Evolutionary conservation across 1,140 invertebrate species (phyloP), one percentile per base, ranked within the genome.

Genomic region (Onthophagus taurus): DNA sequence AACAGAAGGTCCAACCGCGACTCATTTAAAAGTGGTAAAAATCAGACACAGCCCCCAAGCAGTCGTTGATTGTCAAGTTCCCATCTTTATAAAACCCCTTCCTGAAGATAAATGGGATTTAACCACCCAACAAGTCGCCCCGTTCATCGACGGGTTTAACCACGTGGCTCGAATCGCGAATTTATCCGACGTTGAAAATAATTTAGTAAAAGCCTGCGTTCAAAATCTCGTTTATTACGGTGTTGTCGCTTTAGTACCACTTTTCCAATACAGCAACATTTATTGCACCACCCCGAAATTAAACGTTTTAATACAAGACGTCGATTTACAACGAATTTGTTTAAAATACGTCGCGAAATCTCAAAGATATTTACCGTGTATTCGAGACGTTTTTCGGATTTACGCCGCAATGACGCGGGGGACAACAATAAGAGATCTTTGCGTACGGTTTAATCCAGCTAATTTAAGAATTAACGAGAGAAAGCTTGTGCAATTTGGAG

Each of bases 221-320:
- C 89, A 94, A 63, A 97, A 97, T 72, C 72, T 96, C 41, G 74
- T 92, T 56, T 95, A 80, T 64, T 79, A 78, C 47, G 73, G 71
- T 17, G 74, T 77, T 13, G 79, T 90, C 2, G 81, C 81, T 12
- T 63, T 97, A 17, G 81, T 94, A 38, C 88, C 91, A 6, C 82
- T 97, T 52, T 84, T 97, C 54, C 90, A 90, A 63, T 97, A 96
- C 65, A 84, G 86, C 48, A 96, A 96, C 66, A 82, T 93, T 48
- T 97, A 96, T 65, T 80, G 85, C 36, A 78, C 81, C 8, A 95
- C 89, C 3, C 78, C 88, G n/a, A 80, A 81, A 55, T 72, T 95
- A 1, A 78, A 80, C 51, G 69, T 78, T 31, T 65, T 90, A 4
- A 78, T 78, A 16, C 75, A 78, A 43, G 80, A 89, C 60, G 55